Conservation (phyloP, 2,113 vertebrate species). For the Brachionichthys hirsutus region DNA sequence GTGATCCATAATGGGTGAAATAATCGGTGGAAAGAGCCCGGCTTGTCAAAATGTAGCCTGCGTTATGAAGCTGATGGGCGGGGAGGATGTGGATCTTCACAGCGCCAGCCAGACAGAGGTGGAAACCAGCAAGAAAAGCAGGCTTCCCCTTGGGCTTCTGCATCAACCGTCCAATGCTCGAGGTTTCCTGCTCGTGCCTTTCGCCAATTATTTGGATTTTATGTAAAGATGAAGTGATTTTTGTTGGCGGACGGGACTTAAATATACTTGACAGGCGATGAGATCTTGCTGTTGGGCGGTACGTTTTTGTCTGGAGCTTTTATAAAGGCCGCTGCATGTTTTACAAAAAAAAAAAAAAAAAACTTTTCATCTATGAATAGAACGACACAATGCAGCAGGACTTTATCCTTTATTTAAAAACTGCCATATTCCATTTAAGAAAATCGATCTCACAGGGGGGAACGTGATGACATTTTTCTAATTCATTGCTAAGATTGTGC, state of each 20-base stretch:
- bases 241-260: conserved; percentile 63
- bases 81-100: conserved; percentile 58
- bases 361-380: conserved; percentile 32
- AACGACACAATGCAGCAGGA: conserved; percentile 18
- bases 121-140: conserved; percentile 65
- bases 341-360: conserved; percentile 31
- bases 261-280: conserved; percentile 69
- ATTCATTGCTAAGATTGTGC: conserved; percentile 27
- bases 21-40: conserved; percentile 75
- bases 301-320: conserved; percentile 38
- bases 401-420: conserved; percentile 44
- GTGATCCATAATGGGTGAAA: conserved; percentile 73
- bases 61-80: conserved; percentile 61
- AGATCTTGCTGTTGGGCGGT: conserved; percentile 52
- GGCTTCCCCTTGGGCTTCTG: conserved; percentile 67
- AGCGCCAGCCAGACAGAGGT: conserved; percentile 64
- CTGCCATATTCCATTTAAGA: conserved; percentile 38
- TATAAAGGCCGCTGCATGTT: conserved; percentile 43
- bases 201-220: conserved; percentile 80
- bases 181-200: conserved; percentile 70
- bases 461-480: conserved; percentile 38
- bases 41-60: conserved; percentile 69
- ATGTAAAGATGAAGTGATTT: conserved; percentile 79
- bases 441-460: conserved; percentile 43
- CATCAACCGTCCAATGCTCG: conserved; percentile 69